Percentiles rank a stretch among this genome's conserved stretches.
These are phyloP conservation scores for Kryptolebias marmoratus DNA, from an alignment of 2,113 vertebrate species.

Conservation along the genomic window DNA sequence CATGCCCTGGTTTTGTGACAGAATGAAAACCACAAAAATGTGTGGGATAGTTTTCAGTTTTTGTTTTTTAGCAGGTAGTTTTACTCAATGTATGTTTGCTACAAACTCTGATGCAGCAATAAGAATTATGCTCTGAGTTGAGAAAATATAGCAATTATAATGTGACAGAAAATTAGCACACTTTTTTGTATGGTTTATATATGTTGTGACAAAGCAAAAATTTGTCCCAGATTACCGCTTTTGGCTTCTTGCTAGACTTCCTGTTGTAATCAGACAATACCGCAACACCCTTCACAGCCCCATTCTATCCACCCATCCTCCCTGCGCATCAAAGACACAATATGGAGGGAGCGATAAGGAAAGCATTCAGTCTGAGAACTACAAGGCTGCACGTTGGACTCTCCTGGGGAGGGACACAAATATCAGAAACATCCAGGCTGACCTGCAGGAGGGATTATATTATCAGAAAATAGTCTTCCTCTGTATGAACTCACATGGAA, in stretches of 20 bases:
- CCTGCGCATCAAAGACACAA: slow-evolving; percentile 48
- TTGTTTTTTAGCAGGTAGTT: too few species aligned
- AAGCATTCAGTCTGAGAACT: slow-evolving; percentile 48
- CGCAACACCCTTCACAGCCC: slow-evolving; percentile 2
- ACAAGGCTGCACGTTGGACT: slow-evolving; percentile 37
- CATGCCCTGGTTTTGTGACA: too few species aligned
- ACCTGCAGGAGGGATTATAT: slow-evolving; percentile 61
- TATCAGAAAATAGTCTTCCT: slow-evolving; percentile 68
- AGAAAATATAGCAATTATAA: too few species aligned
- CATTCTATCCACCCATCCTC: not conserved
- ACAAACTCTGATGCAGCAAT: too few species aligned
- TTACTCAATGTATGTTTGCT: too few species aligned
- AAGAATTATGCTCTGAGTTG: too few species aligned
- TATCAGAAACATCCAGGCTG: slow-evolving; percentile 47
- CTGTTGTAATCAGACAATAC: slow-evolving; percentile 36
- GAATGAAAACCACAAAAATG: too few species aligned
- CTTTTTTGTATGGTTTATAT: too few species aligned
- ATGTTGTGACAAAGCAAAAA: too few species aligned
- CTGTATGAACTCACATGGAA: slow-evolving; percentile 50
- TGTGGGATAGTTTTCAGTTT: too few species aligned
- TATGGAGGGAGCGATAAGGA: slow-evolving; percentile 70
- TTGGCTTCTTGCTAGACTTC: slow-evolving; percentile 27
- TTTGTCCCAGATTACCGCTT: slow-evolving; percentile 2
- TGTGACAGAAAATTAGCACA: too few species aligned
- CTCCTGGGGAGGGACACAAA: slow-evolving; percentile 54